These are phyloP conservation scores for Phyllotreta cruciferae DNA, from an alignment of 2,888 invertebrate genomes.

Conservation along the genomic window DNA sequence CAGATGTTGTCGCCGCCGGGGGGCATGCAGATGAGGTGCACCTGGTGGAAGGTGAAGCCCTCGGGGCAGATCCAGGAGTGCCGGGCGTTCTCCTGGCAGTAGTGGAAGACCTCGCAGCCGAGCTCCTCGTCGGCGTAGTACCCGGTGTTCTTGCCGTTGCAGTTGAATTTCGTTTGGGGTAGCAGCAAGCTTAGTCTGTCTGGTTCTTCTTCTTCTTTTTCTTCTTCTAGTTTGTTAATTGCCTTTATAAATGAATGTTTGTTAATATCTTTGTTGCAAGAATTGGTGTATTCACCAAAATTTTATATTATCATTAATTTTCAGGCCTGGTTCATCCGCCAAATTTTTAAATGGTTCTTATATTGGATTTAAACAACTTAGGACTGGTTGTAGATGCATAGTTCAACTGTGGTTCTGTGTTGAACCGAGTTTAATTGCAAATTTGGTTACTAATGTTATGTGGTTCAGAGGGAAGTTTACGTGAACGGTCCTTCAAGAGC, in stretches of 20 bases:
- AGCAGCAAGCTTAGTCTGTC: conserved; percentile 81
- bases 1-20: conserved; percentile 89
- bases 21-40: conserved; percentile 93
- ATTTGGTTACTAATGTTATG: too few species aligned
- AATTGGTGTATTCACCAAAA: too few species aligned
- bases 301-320: too few species aligned
- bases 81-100: conserved; percentile 87
- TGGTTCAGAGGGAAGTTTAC: too few species aligned
- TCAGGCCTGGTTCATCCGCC: too few species aligned
- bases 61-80: conserved; percentile 95
- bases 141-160: conserved; percentile 80
- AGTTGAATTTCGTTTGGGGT: conserved; percentile 84
- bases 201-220: conserved; percentile 82
- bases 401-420: too few species aligned
- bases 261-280: not conserved
- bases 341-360: too few species aligned
- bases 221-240: conserved; percentile 50
- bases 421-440: too few species aligned
- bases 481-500: too few species aligned
- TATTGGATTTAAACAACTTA: too few species aligned
- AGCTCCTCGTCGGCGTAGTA: conserved; percentile 92
- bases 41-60: conserved; percentile 89
- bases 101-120: conserved; percentile 91
- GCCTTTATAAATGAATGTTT: conserved; percentile 29
- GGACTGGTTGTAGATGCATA: too few species aligned